Percentiles rank a stretch among this genome's conserved stretches.
These are phyloP conservation scores for Australoheros facetus DNA, from an alignment of 2,797 vertebrate species.

Conservation along the genomic window DNA sequence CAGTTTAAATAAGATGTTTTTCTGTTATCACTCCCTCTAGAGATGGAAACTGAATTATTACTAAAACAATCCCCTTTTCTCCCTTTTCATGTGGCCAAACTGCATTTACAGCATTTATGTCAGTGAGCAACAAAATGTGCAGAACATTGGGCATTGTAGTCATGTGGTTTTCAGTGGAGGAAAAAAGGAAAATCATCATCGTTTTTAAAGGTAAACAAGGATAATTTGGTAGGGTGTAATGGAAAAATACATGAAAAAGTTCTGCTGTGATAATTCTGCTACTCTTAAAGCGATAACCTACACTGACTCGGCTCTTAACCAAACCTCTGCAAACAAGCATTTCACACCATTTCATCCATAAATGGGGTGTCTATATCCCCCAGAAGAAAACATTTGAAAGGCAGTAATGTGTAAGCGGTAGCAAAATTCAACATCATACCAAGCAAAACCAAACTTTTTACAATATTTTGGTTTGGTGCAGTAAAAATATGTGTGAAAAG, in stretches of 20 bases:
- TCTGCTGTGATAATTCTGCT: not conserved
- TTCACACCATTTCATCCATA: conserved; percentile 31
- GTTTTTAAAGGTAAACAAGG: conserved; percentile 19
- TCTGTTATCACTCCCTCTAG: conserved; percentile 19
- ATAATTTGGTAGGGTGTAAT: not conserved
- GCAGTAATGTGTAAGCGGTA: conserved; percentile 11
- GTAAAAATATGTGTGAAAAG: conserved; percentile 5
- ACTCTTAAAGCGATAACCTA: conserved; percentile 3
- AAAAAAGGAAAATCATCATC: conserved; percentile 8
- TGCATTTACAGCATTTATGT: conserved; percentile 23
- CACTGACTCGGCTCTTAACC: not conserved
- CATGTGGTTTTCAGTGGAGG: not conserved
- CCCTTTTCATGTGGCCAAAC: not conserved
- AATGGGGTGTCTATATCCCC: conserved; percentile 30
- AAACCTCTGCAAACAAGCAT: not conserved
- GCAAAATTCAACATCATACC: conserved; percentile 37
- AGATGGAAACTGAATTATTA: conserved; percentile 15
- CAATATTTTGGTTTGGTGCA: not conserved
- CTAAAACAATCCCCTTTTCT: conserved; percentile 21
- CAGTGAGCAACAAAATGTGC: not conserved
- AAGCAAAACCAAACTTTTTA: conserved; percentile 20
- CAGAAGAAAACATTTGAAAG: conserved; percentile 40
- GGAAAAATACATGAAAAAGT: conserved; percentile 13
- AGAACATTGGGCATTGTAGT: not conserved
- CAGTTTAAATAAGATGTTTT: conserved; percentile 20